These are phyloP conservation scores for Pristionchus japonicus DNA, from an alignment of 2,888 invertebrate genomes.

Conservation along the genomic window DNA sequence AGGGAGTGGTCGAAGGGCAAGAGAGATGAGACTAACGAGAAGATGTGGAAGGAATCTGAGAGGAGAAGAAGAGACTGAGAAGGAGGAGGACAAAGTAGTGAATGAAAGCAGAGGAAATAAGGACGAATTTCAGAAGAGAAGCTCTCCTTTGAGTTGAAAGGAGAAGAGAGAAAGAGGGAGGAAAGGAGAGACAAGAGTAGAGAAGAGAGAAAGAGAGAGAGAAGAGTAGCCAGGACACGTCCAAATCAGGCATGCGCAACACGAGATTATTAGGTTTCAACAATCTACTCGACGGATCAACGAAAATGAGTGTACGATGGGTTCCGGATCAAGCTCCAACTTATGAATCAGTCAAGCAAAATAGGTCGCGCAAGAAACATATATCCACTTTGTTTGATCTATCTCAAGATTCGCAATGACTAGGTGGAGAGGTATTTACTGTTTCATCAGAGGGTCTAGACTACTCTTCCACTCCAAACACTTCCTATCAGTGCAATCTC, in stretches of 20 bases:
- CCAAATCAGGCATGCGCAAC: background rate
- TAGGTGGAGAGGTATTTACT: background rate
- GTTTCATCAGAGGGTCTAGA: background rate
- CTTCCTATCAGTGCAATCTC: background rate
- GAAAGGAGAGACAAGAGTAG: background rate
- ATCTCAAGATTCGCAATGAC: background rate
- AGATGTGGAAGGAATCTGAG: background rate
- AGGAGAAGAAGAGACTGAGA: background rate
- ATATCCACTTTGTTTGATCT: background rate
- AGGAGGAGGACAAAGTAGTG: slow-evolving; percentile 16
- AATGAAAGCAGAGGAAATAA: slow-evolving; percentile 21
- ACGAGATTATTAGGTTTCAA: background rate
- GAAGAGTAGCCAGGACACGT: background rate
- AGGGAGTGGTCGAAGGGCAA: background rate
- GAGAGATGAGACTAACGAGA: background rate
- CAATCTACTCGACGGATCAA: background rate
- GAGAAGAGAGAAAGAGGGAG: background rate
- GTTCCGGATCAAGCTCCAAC: background rate
- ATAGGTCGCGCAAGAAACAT: background rate
- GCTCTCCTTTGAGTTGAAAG: background rate
- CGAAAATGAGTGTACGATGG: background rate
- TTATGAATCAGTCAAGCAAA: background rate
- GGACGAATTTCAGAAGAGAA: slow-evolving; percentile 1
- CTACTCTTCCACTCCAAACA: background rate
- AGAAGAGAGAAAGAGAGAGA: slow-evolving; percentile 25